Conservation (phyloP, 2,888 invertebrate genomes). For the Phyllotreta cruciferae region DNA sequence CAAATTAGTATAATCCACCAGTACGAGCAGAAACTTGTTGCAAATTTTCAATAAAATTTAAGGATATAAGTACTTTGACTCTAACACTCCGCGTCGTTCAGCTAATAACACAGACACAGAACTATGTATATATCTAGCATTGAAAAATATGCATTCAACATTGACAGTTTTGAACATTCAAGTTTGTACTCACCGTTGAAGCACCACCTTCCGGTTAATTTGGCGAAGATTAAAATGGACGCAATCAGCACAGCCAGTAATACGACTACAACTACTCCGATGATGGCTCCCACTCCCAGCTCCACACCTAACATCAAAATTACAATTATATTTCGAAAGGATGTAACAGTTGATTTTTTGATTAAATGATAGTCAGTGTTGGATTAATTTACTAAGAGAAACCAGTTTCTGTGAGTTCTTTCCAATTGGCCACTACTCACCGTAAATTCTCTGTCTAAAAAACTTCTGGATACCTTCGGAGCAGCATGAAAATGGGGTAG, state of each 20-base stretch:
- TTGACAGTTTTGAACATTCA: slow-evolving; percentile 27
- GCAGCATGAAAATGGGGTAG: slow-evolving; percentile 44
- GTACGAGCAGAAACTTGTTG: too few species aligned
- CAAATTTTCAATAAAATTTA: too few species aligned
- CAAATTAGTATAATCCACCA: too few species aligned
- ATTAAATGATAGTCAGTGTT: neutral
- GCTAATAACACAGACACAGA: neutral
- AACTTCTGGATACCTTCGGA: slow-evolving; percentile 48
- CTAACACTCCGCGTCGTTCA: too few species aligned
- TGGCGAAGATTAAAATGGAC: slow-evolving; percentile 75
- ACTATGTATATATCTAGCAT: slow-evolving; percentile 22
- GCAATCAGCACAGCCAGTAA: slow-evolving; percentile 70
- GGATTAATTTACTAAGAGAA: neutral
- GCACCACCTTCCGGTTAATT: slow-evolving; percentile 85
- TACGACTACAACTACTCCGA: slow-evolving; percentile 77
- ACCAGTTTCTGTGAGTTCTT: neutral
- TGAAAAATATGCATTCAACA: slow-evolving; percentile 13
- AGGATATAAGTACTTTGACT: too few species aligned
- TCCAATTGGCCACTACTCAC: slow-evolving; percentile 36
- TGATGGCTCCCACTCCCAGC: slow-evolving; percentile 77
- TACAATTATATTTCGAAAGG: too few species aligned
- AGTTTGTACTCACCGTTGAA: slow-evolving; percentile 77
- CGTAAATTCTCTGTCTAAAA: slow-evolving; percentile 48
- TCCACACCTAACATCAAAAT: slow-evolving; percentile 65
- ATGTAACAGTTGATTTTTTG: slow-evolving; percentile 2